phyloP scores from a whole-genome alignment of 2,113 vertebrate species.

The Xiphophorus couchianus region DNA sequence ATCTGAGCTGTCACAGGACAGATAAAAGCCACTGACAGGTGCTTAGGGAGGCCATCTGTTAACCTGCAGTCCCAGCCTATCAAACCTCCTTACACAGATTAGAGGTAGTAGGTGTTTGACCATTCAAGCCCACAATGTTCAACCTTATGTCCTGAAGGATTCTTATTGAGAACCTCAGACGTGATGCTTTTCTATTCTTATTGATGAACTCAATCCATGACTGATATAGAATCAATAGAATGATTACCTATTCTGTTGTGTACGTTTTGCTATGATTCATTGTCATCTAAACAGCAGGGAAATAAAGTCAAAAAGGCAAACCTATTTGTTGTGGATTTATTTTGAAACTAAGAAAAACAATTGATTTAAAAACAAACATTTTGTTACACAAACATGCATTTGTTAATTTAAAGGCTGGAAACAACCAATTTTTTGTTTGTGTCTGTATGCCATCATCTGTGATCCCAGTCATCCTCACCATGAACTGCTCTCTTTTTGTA shows the following conservation, averaged over 20 bases:
- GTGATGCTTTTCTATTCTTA: neutral
- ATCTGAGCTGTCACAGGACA: conserved; percentile 21
- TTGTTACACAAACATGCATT: neutral
- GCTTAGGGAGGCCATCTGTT: conserved; percentile 72
- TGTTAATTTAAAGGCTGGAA: neutral
- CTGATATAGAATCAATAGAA: neutral
- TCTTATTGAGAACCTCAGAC: conserved; percentile 6
- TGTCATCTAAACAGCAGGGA: neutral
- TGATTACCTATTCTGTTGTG: neutral
- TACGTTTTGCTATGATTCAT: neutral
- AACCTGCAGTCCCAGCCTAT: conserved; percentile 27
- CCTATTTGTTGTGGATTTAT: neutral
- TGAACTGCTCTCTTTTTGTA: neutral
- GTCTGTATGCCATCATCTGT: neutral
- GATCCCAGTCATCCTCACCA: neutral
- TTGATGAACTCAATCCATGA: neutral
- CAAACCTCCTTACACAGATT: conserved; percentile 22
- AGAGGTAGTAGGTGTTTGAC: conserved; percentile 5
- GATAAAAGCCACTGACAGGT: conserved; percentile 46
- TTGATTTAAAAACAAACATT: neutral
- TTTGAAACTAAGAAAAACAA: neutral
- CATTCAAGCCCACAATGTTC: neutral
- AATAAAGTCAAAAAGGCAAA: neutral
- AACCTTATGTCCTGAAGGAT: neutral
- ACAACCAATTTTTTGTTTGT: neutral